Evolutionary conservation across 2,888 invertebrate species (phyloP), one percentile per base, ranked within the genome.

Genomic region (Rhodophaea formosa): DNA sequence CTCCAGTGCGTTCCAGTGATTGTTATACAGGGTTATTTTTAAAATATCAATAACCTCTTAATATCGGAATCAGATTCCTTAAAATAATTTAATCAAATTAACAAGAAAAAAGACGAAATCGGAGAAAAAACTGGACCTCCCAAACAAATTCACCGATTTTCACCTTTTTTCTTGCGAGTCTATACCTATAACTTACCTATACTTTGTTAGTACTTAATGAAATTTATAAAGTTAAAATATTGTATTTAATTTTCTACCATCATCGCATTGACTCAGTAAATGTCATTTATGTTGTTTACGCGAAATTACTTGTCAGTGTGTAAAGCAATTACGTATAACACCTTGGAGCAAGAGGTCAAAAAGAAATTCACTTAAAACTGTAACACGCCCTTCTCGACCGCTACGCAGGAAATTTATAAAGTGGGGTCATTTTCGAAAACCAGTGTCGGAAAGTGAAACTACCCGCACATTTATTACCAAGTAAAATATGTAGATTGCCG

Each of bases 401-500:
- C 76, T 69, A 75, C 71, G 78, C 72, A 70, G 74, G 76, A 77
- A 82, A 84, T 86, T 86, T 84, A 85, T 82, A 83, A 84, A 87
- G 84, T 79, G 80, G 81, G 88, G 88, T 87, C 87, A 89, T 87
- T 86, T 89, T 88, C 88, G 88, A 88, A 88, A 90, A 90, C 89
- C 88, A 84, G 88, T 84, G 89, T 80, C 85, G 70, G 88, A 91
- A 89, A 91, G 91, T 90, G 91, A 91, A 91, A 91, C 90, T 87
- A 84, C 86, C 82, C 82, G 84, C 79, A 82, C 88, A 88, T 89
- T 90, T 90, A 90, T 90, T 89, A 86, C 88, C 75, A 80, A 81
- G 87, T 88, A 90, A 90, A 91, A 90, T 90, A 90, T 90, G 91
- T 90, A 91, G 91, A 91, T 91, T 90, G 91, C 82, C 77, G 79